Percentiles rank a stretch among this genome's conserved stretches.
Evolutionary conservation across 2,888 invertebrate genomes (phyloP).

Genomic region (Bhutanitis thaidina): DNA sequence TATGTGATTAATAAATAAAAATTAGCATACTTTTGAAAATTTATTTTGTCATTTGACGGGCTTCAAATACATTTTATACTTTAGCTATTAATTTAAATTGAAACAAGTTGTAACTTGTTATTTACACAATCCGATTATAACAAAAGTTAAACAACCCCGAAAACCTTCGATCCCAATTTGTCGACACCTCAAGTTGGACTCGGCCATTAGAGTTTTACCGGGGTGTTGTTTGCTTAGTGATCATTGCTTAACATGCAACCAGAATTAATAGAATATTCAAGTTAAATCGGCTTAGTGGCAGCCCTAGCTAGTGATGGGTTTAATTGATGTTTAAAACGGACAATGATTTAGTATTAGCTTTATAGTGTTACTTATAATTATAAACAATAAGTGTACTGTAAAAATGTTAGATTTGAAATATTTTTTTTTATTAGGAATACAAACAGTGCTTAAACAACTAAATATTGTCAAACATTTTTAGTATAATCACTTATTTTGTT

Average conservation of each 20-base stretch:
- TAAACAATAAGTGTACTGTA: too few relatives aligned
- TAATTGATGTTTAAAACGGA: neutral
- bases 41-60: too few relatives aligned
- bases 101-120: slow-evolving; percentile 10
- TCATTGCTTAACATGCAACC: slow-evolving; percentile 55
- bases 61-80: too few relatives aligned
- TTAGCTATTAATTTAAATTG: neutral
- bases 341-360: too few relatives aligned
- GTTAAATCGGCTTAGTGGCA: slow-evolving; percentile 42
- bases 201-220: slow-evolving; percentile 36
- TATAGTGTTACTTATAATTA: too few relatives aligned
- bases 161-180: slow-evolving; percentile 34
- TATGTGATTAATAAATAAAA: too few relatives aligned
- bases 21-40: too few relatives aligned
- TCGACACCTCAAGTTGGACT: slow-evolving; percentile 23
- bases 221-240: slow-evolving; percentile 55
- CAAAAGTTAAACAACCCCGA: slow-evolving; percentile 46
- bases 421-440: too few relatives aligned
- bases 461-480: too few relatives aligned
- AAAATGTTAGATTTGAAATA: too few relatives aligned
- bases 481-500: too few relatives aligned
- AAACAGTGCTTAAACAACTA: too few relatives aligned
- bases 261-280: slow-evolving; percentile 68
- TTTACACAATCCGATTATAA: slow-evolving; percentile 33
- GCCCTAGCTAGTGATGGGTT: slow-evolving; percentile 12